Base-by-base conservation (phyloP, 2,888 invertebrate genomes). In the Stomorhina lunata region DNA sequence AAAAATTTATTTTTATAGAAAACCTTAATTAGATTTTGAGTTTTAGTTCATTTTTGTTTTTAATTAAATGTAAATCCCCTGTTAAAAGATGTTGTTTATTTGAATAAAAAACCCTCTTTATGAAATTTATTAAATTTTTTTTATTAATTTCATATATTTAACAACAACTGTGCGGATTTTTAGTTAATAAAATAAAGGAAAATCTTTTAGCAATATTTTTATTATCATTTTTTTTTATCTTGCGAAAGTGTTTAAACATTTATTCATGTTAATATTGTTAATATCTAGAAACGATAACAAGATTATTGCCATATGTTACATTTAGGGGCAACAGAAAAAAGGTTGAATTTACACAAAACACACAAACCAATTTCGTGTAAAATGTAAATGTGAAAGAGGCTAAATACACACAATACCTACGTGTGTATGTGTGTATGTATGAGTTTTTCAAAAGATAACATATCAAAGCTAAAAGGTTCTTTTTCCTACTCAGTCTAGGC, bases 281-380 rank as follows among this genome's bases (percentile, higher is more conserved):
- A 50, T 50, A 63, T 55, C 29, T 45, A 17, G 1, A 7, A 43
- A 32, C 4, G 32, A 55, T 55, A 55, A 59, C 12, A 66, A 48
- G 50, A 20, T n/a, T 5, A 6, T 29, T 48, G 1, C 25, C 57
- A 66, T 76, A 55, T 75, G 55, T 75, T 68, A 29, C 29, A 25
- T 27, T 53, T 22, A 20, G 27, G 1, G 15, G 12, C 12, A 12
- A 15, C 5, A 43, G 43, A 40, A 63, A 27, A 32, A n/a, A 34
- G 27, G 32, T 34, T 32, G 66, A 57, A 43, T 43, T n/a, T 43
- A 0, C 6, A 45, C 25, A 12, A 20, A 57, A 32, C 9, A 63
- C n/a, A 65, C 17, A 32, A 0, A 66, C 43, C 43, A n/a, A 53
- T 12, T 9, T 27, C 17, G 9, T 55, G 27, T 40, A n/a, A 40